Evolutionary conservation across 2,797 vertebrate species (phyloP).

Genomic region (Phoxinus dragarum): DNA sequence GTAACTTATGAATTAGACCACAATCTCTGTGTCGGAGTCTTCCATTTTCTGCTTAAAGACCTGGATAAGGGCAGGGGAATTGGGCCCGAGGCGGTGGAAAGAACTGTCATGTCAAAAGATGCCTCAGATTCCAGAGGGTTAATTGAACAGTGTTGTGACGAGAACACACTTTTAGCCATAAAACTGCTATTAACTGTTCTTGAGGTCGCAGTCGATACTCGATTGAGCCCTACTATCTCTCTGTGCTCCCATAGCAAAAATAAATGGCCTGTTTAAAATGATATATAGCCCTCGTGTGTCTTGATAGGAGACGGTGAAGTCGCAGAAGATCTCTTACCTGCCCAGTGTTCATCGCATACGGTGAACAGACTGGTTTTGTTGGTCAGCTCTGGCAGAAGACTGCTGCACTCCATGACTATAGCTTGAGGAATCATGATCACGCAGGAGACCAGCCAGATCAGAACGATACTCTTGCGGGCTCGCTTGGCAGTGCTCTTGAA

Average conservation of each 20-base stretch:
- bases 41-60: too few relatives aligned
- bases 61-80: too few relatives aligned
- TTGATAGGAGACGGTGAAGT: background rate
- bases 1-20: too few relatives aligned
- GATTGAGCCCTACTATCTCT: background rate
- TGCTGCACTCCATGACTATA: slow-evolving; percentile 94
- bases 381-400: slow-evolving; percentile 89
- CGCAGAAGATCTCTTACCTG: slow-evolving; percentile 77
- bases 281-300: background rate
- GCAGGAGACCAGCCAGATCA: slow-evolving; percentile 96
- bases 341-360: slow-evolving; percentile 94
- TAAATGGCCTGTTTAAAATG: slow-evolving; percentile 3
- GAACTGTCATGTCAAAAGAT: background rate
- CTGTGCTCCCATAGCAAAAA: background rate
- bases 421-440: slow-evolving; percentile 96
- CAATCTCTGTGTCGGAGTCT: too few relatives aligned
- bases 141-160: background rate
- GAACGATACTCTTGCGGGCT: slow-evolving; percentile 89
- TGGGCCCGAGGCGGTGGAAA: too few relatives aligned
- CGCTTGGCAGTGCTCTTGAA: slow-evolving; percentile 97
- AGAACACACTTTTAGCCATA: background rate
- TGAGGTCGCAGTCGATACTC: background rate
- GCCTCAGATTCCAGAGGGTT: background rate
- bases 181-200: background rate
- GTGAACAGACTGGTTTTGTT: slow-evolving; percentile 98